Base-by-base conservation (phyloP, 2,888 invertebrate genomes). In the Lutraria lutraria region DNA sequence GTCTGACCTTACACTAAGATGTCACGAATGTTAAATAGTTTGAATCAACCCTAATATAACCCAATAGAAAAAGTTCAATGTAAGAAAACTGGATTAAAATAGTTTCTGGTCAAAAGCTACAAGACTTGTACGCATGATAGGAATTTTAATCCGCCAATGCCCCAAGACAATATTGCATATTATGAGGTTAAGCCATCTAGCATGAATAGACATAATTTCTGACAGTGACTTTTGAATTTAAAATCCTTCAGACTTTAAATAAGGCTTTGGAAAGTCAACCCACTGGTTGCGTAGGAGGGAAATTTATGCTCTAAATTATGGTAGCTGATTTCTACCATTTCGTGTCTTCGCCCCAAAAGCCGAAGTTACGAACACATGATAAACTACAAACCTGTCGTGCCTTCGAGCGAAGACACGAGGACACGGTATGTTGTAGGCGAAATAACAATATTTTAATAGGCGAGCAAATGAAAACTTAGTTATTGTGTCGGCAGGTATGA, bases 141-240 rank as follows among this genome's bases (percentile, higher is more conserved):
- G 76, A 76, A 76, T 76, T 15, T 76, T 76, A 31, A 76, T 15
- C 34, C 34, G 29, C 0, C 19, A 0, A 15, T 76, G 29, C 0
- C 76, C 31, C 76, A 2, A 34, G 76, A 76, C 76, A 19, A 19
- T 13, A 34, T 34, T 16, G 25, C 6, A 19, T 76, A 25, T 76
- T 16, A 16, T 34, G 15, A 76, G 34, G 34, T 31, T 34, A 76
- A 76, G 31, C 31, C 31, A 34, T 76, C 15, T 8, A 8, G 34
- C 29, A 76, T 76, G 76, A 76, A 34, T 76, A 34, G 76, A 76
- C 76, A 34, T 6, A 34, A 76, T 76, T 10, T 76, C 31, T 19
- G 76, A 76, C 34, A 34, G 76, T 76, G 76, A 76, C 76, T 76
- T 76, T 31, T 8, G 76, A 34, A 76, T 76, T 76, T 76, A 34